Base-by-base conservation (phyloP, 2,113 vertebrate genomes). In the Puntigrus tetrazona region DNA sequence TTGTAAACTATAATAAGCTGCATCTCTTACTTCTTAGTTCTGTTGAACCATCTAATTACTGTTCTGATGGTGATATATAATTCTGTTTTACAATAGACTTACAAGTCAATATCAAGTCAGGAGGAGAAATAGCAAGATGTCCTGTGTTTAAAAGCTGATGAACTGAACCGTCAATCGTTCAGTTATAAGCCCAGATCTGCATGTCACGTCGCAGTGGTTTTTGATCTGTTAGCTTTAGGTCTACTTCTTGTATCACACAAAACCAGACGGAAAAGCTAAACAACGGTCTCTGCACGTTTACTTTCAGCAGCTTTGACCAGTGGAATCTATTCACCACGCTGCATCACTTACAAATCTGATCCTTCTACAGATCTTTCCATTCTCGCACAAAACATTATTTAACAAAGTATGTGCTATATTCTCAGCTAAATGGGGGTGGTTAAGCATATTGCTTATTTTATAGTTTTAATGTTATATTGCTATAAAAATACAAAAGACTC, bases 261-360 rank as follows among this genome's bases (percentile, higher is more conserved):
- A 73, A n/a, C 38, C 20, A 73, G 1, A n/a, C 0, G 69, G 69
- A 73, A 27, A 45, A 43, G n/a, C 6, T 36, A 38, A 43, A 16
- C 38, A 27, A 1, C 5, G 6, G 3, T 7, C 22, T 72, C 9
- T 43, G 70, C 70, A 73, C 0, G 1, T 27, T 25, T 45, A 8
- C 38, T 73, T 8, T 27, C 6, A 43, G 16, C 11, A 43, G 38
- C 70, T 73, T 73, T 73, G 70, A 45, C 70, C 38, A 73, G 67
- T 73, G 70, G 70, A 73, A 73, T 43, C 1, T 73, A 45, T 73
- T 73, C 13, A 73, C 69, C 70, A 27, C 70, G 38, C n/a, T 11
- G 16, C 31, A 69, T 36, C 0, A 22, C 10, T 36, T 36, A 72
- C 69, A 72, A 43, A 27, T 22, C 3, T 69, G 31, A 22, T 69